Evolutionary conservation across 2,797 vertebrate genomes (phyloP).

Genomic region (Bryconaethiops microstoma): DNA sequence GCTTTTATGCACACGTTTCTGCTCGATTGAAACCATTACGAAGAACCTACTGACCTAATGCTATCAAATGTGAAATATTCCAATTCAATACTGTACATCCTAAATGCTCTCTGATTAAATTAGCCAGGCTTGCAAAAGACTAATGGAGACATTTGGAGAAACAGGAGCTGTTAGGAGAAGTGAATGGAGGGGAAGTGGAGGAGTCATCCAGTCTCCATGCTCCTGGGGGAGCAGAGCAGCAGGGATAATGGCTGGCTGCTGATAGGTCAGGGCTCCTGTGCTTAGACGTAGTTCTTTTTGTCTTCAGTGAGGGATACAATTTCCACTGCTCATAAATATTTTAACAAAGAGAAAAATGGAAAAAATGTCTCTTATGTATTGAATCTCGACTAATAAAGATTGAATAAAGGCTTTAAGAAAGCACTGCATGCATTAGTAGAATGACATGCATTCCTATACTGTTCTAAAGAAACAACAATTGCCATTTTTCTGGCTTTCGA

Average conservation of each 20-base stretch:
- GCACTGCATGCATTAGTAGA: neutral
- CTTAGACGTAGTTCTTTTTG: constrained; percentile 36
- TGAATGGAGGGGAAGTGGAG: constrained; percentile 33
- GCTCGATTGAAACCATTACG: constrained; percentile 27
- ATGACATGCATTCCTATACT: neutral
- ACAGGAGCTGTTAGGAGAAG: constrained; percentile 34
- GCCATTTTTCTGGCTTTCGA: neutral
- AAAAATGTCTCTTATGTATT: constrained; percentile 44
- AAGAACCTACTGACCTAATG: constrained; percentile 12
- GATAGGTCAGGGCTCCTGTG: constrained; percentile 34
- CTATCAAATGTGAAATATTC: constrained; percentile 26
- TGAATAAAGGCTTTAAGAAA: neutral
- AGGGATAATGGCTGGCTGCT: constrained; percentile 45
- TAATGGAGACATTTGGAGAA: constrained; percentile 44
- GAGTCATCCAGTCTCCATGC: constrained; percentile 43
- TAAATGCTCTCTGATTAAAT: constrained; percentile 27
- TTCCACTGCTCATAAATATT: constrained; percentile 54
- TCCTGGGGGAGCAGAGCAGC: constrained; percentile 21
- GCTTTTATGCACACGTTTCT: constrained; percentile 29
- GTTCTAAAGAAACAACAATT: neutral
- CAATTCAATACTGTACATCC: neutral
- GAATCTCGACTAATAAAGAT: neutral
- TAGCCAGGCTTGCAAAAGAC: constrained; percentile 24
- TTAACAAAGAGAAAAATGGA: constrained; percentile 35
- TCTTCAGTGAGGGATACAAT: constrained; percentile 34